Conservation (phyloP, 1,140 invertebrate species). For the Ephestia elutella region DNA sequence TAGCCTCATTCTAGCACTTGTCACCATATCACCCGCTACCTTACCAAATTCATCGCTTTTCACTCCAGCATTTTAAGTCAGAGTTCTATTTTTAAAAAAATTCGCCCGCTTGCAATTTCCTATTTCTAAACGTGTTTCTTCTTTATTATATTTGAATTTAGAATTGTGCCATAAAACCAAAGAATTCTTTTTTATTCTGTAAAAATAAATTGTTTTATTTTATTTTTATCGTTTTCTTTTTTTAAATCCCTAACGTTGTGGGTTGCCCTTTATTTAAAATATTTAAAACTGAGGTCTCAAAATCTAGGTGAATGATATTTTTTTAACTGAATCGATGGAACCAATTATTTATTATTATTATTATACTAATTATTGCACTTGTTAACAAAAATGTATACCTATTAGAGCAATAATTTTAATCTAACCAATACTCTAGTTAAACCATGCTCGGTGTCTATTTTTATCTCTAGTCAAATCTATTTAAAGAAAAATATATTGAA, state of each 20-base stretch:
- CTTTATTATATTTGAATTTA: conserved; percentile 12
- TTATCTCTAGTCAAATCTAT: conserved; percentile 56
- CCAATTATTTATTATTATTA: conserved; percentile 38
- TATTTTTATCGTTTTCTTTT: conserved; percentile 34
- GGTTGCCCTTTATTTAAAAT: conserved; percentile 13
- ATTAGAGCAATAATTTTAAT: conserved; percentile 59
- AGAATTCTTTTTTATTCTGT: conserved; percentile 31
- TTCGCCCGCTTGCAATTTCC: conserved; percentile 27
- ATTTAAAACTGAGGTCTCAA: conserved; percentile 14
- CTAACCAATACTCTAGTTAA: conserved; percentile 46
- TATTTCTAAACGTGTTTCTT: conserved; percentile 21
- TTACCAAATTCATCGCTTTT: conserved; percentile 64
- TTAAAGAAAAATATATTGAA: conserved; percentile 34
- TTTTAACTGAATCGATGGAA: conserved; percentile 47
- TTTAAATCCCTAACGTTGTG: conserved; percentile 20
- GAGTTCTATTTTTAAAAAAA: conserved; percentile 25
- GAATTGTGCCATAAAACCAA: conserved; percentile 39
- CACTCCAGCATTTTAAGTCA: conserved; percentile 35
- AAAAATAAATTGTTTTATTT: conserved; percentile 48
- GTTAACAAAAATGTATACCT: conserved; percentile 54
- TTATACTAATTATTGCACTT: conserved; percentile 42
- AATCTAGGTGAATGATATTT: conserved; percentile 30
- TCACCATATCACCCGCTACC: conserved; percentile 60
- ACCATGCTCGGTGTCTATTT: conserved; percentile 60
- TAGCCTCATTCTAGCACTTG: conserved; percentile 52